phyloP scores from a whole-genome alignment of 2,888 invertebrate genomes.

The Frankliniella fusca region DNA sequence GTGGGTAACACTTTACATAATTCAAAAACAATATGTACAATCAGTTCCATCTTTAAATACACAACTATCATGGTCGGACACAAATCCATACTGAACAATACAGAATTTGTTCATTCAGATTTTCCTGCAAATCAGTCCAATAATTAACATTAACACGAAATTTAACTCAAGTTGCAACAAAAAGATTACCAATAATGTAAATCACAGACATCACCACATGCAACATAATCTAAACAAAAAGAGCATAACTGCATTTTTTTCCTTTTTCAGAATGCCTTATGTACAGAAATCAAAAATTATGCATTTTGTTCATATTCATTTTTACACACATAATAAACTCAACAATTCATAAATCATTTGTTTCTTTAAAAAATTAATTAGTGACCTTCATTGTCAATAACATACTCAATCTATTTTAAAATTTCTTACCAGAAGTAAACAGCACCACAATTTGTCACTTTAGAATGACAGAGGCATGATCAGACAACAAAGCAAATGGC shows the following conservation, averaged over 20 bases:
- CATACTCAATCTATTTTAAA: not conserved
- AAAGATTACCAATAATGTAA: constrained; percentile 4
- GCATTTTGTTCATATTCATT: not conserved
- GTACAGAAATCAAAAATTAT: not conserved
- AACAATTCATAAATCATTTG: not conserved
- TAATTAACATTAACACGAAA: not conserved
- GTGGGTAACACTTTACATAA: constrained; percentile 19
- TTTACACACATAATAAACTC: not conserved
- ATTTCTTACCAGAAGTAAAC: not conserved
- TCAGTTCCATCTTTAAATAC: constrained; percentile 23
- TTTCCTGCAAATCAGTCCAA: not conserved
- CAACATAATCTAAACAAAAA: constrained; percentile 1
- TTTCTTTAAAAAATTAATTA: not conserved
- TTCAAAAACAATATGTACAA: constrained; percentile 18
- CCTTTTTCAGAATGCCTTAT: not conserved
- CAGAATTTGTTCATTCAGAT: not conserved
- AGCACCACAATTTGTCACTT: not conserved
- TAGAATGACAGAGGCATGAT: not conserved
- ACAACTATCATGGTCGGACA: constrained; percentile 6
- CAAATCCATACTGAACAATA: not conserved
- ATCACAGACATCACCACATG: constrained; percentile 24
- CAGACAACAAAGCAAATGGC: not conserved
- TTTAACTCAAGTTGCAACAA: constrained; percentile 18
- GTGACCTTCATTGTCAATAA: not conserved
- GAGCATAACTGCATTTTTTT: not conserved